Conservation (phyloP, 2,888 invertebrate genomes). For the Macrosiphum euphorbiae region DNA sequence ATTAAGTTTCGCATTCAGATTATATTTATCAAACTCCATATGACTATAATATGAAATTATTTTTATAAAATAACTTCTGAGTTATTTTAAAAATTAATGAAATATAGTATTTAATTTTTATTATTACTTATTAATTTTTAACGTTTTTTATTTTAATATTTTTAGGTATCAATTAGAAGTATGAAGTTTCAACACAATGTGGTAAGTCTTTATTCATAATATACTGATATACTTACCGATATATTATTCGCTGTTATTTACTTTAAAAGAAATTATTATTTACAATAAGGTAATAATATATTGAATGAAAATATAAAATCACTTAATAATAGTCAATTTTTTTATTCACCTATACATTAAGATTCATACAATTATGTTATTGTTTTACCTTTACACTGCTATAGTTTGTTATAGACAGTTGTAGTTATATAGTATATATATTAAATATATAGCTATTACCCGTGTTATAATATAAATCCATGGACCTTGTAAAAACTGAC, state of each 20-base stretch:
- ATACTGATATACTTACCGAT: not conserved
- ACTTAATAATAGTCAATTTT: not conserved
- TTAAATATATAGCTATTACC: not conserved
- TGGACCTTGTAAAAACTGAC: constrained; percentile 21
- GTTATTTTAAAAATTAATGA: not conserved
- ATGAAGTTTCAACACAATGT: not conserved
- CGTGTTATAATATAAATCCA: not conserved
- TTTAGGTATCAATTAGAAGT: constrained; percentile 8
- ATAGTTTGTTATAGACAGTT: not conserved
- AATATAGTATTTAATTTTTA: not conserved
- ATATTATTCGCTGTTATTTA: not conserved
- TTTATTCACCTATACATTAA: not conserved
- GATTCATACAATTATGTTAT: not conserved
- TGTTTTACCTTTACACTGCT: not conserved
- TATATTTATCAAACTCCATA: not conserved
- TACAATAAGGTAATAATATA: not conserved
- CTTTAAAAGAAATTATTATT: not conserved
- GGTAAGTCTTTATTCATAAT: constrained; percentile 6
- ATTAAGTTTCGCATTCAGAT: not conserved
- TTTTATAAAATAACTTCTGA: not conserved
- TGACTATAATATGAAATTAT: not conserved
- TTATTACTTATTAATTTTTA: not conserved
- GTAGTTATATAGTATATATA: not conserved
- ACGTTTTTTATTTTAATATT: not conserved
- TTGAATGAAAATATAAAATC: not conserved